These are phyloP conservation scores for Macropus fuliginosus DNA, from an alignment of 2,797 vertebrate genomes.

Conservation along the genomic window DNA sequence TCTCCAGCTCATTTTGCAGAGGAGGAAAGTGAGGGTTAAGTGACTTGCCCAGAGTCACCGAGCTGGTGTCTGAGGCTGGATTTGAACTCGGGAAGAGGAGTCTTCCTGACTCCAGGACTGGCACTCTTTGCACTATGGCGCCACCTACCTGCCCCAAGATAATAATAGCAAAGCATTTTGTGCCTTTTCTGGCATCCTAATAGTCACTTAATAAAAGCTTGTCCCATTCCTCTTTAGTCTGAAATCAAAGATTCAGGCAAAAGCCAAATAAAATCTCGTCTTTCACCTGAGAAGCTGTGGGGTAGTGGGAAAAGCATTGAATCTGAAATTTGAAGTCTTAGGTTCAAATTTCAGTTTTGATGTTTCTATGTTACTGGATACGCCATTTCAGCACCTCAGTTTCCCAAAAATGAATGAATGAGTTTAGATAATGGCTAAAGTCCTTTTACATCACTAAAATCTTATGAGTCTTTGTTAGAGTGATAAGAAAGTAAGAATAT, in stretches of 20 bases:
- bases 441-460: neutral
- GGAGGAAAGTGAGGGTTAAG: neutral
- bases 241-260: neutral
- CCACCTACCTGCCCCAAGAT: neutral
- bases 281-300: neutral
- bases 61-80: neutral
- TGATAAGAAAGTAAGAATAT: neutral
- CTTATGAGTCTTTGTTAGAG: neutral
- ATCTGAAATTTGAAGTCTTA: neutral
- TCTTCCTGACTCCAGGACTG: neutral
- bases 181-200: neutral
- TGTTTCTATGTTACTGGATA: neutral
- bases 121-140: neutral
- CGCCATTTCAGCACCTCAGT: neutral
- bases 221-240: neutral
- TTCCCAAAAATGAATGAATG: neutral
- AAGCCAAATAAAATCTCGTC: neutral
- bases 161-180: neutral
- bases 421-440: neutral
- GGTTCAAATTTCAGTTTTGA: neutral
- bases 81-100: neutral
- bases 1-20: neutral
- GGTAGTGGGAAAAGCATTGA: neutral
- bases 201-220: neutral
- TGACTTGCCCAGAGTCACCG: neutral